Percentiles rank a stretch among this genome's conserved stretches.
These are phyloP conservation scores for Numida meleagris DNA, from an alignment of 2,113 vertebrate species.

Conservation along the genomic window DNA sequence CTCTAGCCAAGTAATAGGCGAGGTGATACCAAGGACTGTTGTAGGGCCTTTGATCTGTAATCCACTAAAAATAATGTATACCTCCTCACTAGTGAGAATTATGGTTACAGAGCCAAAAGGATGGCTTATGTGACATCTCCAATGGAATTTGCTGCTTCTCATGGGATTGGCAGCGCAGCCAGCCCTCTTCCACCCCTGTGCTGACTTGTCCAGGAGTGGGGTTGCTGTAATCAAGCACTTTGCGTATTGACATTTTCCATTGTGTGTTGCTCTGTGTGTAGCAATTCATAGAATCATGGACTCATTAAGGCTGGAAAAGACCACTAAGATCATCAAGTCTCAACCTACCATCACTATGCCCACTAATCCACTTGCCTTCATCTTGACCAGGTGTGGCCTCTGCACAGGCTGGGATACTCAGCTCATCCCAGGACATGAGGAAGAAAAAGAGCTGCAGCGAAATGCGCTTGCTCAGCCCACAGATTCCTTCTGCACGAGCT, in stretches of 20 bases:
- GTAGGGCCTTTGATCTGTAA: conserved; percentile 30
- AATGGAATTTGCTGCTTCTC: conserved; percentile 21
- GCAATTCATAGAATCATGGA: too few species aligned
- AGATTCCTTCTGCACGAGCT: conserved; percentile 65
- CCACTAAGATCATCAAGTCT: too few species aligned
- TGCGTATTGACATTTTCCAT: neutral
- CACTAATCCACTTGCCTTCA: fast-evolving
- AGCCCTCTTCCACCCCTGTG: neutral
- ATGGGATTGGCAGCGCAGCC: neutral
- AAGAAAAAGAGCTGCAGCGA: neutral
- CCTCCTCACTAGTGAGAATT: neutral
- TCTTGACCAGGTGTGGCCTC: neutral
- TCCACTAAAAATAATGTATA: conserved; percentile 21
- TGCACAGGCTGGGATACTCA: fast-evolving
- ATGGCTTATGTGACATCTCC: neutral
- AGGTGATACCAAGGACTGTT: neutral
- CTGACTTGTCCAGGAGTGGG: fast-evolving
- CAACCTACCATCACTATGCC: too few species aligned
- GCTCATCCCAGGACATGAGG: fast-evolving
- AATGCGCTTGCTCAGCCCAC: neutral
- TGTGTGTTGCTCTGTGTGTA: neutral
- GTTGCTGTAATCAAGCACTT: fast-evolving
- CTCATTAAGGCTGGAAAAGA: too few species aligned
- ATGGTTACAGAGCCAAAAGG: neutral
- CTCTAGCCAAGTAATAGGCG: neutral